Evolutionary conservation across 2,797 vertebrate genomes (phyloP), one percentile per base, ranked within the genome.

Genomic region (Leuciscus waleckii): DNA sequence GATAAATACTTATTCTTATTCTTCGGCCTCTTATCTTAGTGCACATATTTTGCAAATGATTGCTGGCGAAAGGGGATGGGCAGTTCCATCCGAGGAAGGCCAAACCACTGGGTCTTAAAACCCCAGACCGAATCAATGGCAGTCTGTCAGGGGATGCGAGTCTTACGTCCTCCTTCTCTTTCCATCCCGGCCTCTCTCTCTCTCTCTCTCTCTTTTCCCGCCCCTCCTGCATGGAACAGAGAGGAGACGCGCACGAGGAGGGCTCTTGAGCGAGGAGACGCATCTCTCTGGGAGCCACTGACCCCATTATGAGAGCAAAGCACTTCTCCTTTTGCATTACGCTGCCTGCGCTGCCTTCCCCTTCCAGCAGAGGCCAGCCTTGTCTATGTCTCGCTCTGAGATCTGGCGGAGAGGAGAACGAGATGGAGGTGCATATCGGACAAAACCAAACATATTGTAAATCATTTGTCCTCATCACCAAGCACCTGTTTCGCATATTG

Each of bases 311-410:
- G 92, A 92, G 90, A 91, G 83, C 83, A 92, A 92, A 82, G 89
- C 83, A 83, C 88, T 90, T 81, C 88, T 76, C 76, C 75, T 61
- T 75, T 39, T 11, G 65, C 17, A 16, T 68, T 61, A 46, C 10
- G 87, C 81, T 9, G 71, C 65, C 32, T 94, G 94, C 92, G 91
- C 37, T 95, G 92, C 90, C 87, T 56, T 39, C 61, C 13, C 16
- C 78, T 29, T 79, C 96, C 97, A 95, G 94, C 90, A 97, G 97
- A 96, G 95, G 97, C 95, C 97, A 97, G 91, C 88, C 92, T 94
- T 85, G 93, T 90, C 86, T 91, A 92, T 92, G 89, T 88, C 70
- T 90, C 81, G 26, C 71, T 70, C 35, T 7, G 21, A 54, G 23
- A 19, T 43, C 63, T 58, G 4, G 37, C 26, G 4, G 70, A n/a